Base-by-base conservation (phyloP, 2,888 invertebrate species). In the Uloborus plumipes region DNA sequence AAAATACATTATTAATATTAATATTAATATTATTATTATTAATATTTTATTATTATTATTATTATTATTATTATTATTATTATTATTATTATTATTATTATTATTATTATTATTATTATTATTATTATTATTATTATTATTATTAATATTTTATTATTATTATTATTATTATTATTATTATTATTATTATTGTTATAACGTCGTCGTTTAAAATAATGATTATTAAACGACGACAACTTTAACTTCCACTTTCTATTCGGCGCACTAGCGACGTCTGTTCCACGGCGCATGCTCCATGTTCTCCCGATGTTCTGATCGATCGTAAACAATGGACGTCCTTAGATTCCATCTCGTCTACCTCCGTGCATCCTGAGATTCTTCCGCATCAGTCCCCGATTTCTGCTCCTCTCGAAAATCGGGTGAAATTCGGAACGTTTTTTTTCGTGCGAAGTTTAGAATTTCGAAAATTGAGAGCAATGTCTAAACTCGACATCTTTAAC, bases 251-350 rank as follows among this genome's bases (percentile, higher is more conserved):
- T 39, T 39, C 39, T 9, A 11, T 11, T 39, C 39, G 39, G 39
- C 39, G 39, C 39, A 39, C 39, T 39, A 26, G 22, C 20, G 55
- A 59, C 18, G 9, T 26, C 50, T 39, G 13, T 11, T 18, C 47
- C 13, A 14, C 4, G 20, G 77, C 53, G 78, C 78, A 78, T 66
- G 78, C 66, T 59, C 20, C 6, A 15, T n/a, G 9, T 47, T 15
- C 11, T 58, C 50, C 61, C 26, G 26, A 11, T 58, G 15, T 0
- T 58, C 31, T 31, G 66, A 78, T 78, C 78, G 78, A 78, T 78
- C 59, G 72, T 72, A 78, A 78, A 78, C 78, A 78, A 78, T 78
- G 76, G 72, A 59, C 65, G 66, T 39, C 59, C 51, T 51, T 50
- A 58, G 55, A 59, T 50, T 55, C 50, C 26, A 66, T 49, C 20